Conservation (phyloP, 1,140 invertebrate genomes). For the Listronotus bonariensis region DNA sequence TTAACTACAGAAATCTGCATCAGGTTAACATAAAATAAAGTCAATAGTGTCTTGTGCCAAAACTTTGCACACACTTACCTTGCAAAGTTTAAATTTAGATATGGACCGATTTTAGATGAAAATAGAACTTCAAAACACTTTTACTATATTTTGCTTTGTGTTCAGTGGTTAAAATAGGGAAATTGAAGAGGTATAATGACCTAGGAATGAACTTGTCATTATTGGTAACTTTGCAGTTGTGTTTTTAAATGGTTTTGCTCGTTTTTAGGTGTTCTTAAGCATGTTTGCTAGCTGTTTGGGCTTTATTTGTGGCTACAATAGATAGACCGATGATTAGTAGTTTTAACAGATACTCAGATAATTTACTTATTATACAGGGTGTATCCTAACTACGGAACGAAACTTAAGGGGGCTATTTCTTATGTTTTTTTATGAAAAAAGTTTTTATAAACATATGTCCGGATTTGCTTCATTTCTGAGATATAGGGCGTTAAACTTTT, state of each 20-base stretch:
- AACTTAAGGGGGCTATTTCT: no score
- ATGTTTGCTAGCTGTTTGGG: no score
- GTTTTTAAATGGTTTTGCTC: neutral
- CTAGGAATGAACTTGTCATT: conserved; percentile 26
- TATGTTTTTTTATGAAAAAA: no score
- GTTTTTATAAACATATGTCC: no score
- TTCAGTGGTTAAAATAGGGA: conserved; percentile 2
- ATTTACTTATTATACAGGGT: no score
- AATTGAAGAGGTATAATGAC: conserved; percentile 26
- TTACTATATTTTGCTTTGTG: conserved; percentile 12
- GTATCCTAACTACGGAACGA: no score
- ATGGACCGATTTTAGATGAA: conserved; percentile 18
- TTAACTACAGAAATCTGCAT: conserved; percentile 12
- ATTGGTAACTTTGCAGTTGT: conserved; percentile 27
- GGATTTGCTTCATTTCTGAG: no score
- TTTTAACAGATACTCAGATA: no score
- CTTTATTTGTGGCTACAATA: no score
- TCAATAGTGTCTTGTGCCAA: conserved; percentile 20
- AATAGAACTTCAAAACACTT: conserved; percentile 7
- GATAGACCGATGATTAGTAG: no score
- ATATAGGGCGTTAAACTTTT: no score
- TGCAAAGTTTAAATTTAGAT: conserved; percentile 33
- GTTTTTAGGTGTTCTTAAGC: no score
- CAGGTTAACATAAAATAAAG: conserved; percentile 11
- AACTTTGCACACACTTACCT: conserved; percentile 19